These are phyloP conservation scores for Drosophila asahinai DNA, from an alignment of 1,140 invertebrate species.

Conservation along the genomic window DNA sequence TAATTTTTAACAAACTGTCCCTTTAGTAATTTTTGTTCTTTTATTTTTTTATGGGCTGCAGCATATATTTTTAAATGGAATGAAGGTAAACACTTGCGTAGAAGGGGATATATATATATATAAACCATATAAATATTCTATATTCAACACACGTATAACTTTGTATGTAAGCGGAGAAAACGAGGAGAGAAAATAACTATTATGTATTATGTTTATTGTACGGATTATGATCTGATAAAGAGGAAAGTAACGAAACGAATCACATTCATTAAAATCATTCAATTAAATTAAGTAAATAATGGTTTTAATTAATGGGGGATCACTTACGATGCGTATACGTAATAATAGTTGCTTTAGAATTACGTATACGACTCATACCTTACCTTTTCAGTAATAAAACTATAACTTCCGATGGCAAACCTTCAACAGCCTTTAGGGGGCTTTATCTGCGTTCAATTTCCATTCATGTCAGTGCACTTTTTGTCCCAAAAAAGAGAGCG, in stretches of 20 bases:
- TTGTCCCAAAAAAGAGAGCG: not conserved
- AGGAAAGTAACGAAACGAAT: constrained; percentile 61
- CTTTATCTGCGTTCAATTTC: not conserved
- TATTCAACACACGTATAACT: constrained; percentile 61
- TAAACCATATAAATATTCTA: constrained; percentile 73
- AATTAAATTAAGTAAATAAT: constrained; percentile 25
- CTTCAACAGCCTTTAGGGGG: too few relatives aligned
- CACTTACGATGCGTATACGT: not conserved
- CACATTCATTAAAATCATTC: constrained; percentile 73
- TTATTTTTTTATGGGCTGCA: constrained; percentile 23
- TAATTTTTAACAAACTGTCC: constrained; percentile 32
- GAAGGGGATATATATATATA: constrained; percentile 45
- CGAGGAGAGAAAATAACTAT: constrained; percentile 57
- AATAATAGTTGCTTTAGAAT: not conserved
- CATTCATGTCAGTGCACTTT: constrained; percentile 13
- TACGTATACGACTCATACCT: not conserved
- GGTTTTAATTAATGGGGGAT: not conserved
- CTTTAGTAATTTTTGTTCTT: constrained; percentile 8
- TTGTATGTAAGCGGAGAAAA: constrained; percentile 36
- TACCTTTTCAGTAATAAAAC: too few relatives aligned
- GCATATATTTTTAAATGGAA: constrained; percentile 34
- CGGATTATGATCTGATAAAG: constrained; percentile 59
- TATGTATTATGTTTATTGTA: constrained; percentile 77
- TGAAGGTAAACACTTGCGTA: constrained; percentile 18
- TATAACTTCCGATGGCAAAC: not conserved